phyloP scores from a whole-genome alignment of 2,888 invertebrate genomes.

The Caenorhabditis auriculariae region DNA sequence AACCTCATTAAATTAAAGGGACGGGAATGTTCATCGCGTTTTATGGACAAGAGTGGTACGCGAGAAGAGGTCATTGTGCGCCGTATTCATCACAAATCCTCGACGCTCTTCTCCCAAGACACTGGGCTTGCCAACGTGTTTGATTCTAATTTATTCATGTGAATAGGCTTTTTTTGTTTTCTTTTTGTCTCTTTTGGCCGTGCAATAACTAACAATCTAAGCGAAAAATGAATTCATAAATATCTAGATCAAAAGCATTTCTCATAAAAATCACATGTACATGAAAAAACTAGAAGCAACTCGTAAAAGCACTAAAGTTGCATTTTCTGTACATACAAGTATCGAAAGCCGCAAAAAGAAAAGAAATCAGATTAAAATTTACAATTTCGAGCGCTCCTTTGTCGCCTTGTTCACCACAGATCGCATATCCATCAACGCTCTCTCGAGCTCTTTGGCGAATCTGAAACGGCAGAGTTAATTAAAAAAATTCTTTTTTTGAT shows the following conservation, averaged over 20 bases:
- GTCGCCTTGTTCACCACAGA: slow-evolving; percentile 44
- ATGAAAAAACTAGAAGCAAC: slow-evolving; percentile 14
- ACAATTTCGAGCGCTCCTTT: slow-evolving; percentile 42
- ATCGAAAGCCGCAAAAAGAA: too few species aligned
- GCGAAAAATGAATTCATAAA: too few species aligned
- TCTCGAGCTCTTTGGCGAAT: slow-evolving; percentile 47
- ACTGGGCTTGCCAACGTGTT: slow-evolving; percentile 46
- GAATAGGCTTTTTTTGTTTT: too few species aligned
- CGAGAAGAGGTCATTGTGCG: slow-evolving; percentile 66
- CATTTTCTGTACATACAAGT: too few species aligned
- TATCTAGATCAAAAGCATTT: too few species aligned
- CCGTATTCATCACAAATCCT: slow-evolving; percentile 30
- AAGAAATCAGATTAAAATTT: too few species aligned
- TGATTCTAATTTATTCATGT: too few species aligned
- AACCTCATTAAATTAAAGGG: slow-evolving; percentile 30
- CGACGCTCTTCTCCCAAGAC: slow-evolving; percentile 42
- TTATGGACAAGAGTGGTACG: slow-evolving; percentile 75
- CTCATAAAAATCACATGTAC: too few species aligned
- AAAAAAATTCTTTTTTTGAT: not conserved
- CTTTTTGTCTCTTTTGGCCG: too few species aligned
- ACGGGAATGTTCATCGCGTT: slow-evolving; percentile 61
- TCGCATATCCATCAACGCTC: slow-evolving; percentile 48
- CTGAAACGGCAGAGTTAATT: slow-evolving; percentile 9
- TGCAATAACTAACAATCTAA: too few species aligned
- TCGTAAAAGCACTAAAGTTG: slow-evolving; percentile 22